Base-by-base conservation (phyloP, 2,888 invertebrate species). In the Seira sanloemensis region DNA sequence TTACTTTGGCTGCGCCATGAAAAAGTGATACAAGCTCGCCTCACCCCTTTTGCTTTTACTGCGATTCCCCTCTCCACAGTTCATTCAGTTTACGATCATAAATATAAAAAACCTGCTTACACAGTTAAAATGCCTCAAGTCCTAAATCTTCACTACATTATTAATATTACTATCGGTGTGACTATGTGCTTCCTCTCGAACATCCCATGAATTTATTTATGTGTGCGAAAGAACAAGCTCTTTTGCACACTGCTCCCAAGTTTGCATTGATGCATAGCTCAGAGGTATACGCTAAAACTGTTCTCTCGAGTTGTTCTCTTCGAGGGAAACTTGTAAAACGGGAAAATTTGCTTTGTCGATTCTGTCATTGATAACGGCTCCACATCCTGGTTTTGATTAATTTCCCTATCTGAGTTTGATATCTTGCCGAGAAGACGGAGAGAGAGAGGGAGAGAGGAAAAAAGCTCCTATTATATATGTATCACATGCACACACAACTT, bases 341-440 rank as follows among this genome's bases (percentile, higher is more conserved):
- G 78, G 84, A 80, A 84, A 84, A 84, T 84, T 84, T 84, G 75
- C 80, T 76, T 80, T 84, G 84, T 84, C 80, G 84, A 84, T 84
- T 76, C 84, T 84, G 84, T 84, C 84, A 84, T 77, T 67, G 84
- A 84, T 84, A 84, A 84, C 84, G 37, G 65, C 58, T 71, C 79
- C 76, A 84, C 84, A 84, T 84, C 84, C 84, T 80, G 79, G 58
- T 84, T 84, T 84, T 79, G 84, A 84, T 84, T 79, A 84, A 84
- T 84, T 84, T 79, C 68, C 76, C 72, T 84, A 84, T 84, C 84
- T 80, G 50, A 71, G 76, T 72, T 84, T 84, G 79, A 84, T 71
- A 84, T 78, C 74, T 78, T 24, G 69, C 50, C 50, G 16, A 50
- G 25, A 50, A 68, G 46, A 76, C 37, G 26, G 67, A n/a, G n/a